Evolutionary conservation across 2,113 vertebrate genomes (phyloP).

Genomic region (Grus americana): DNA sequence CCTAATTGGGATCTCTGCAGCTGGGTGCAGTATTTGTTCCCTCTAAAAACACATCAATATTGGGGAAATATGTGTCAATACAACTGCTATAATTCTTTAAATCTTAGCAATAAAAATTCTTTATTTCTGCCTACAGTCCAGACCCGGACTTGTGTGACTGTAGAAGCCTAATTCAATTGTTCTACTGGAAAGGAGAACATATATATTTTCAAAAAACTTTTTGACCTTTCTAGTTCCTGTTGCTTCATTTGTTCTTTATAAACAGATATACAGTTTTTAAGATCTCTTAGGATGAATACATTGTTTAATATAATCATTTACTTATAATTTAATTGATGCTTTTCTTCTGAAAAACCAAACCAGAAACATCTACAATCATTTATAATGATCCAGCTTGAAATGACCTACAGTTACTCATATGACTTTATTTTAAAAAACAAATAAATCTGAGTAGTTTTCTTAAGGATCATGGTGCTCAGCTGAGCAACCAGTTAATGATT

Average conservation of each 20-base stretch:
- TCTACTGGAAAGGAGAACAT: neutral
- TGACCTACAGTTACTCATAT: neutral
- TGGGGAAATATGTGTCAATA: neutral
- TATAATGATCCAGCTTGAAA: neutral
- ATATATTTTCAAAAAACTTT: neutral
- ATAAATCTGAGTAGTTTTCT: neutral
- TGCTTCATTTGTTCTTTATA: neutral
- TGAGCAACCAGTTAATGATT: constrained; percentile 56
- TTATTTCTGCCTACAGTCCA: neutral
- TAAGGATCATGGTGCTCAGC: neutral
- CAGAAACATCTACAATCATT: neutral
- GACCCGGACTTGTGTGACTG: neutral
- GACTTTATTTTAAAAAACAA: constrained; percentile 9
- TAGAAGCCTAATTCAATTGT: neutral
- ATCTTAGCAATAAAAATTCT: neutral
- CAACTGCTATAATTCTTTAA: neutral
- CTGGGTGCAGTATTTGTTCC: neutral
- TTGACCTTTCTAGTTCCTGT: neutral
- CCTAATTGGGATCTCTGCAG: neutral
- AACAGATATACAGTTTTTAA: neutral
- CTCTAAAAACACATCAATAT: neutral
- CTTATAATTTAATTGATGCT: neutral
- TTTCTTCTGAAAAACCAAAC: constrained; percentile 6
- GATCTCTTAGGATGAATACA: neutral
- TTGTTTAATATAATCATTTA: neutral